A percentile compares a stretch with the other conserved stretches of the same genome.
Evolutionary conservation across 1,140 invertebrate genomes (phyloP).

Genomic region (Drosophila pruinosa): DNA sequence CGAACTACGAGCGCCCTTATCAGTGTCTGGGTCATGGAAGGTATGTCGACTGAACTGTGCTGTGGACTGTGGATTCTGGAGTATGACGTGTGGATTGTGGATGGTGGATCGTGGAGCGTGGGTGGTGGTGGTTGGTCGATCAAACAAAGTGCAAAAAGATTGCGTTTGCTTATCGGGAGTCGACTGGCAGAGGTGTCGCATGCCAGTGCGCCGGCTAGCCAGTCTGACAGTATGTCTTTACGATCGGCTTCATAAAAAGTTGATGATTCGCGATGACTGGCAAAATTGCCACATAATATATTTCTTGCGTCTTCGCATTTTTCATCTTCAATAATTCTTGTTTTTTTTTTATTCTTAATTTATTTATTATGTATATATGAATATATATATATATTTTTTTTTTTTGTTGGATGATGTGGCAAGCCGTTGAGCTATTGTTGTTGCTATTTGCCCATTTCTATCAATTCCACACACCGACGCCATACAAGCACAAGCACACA

Average conservation of each 20-base stretch:
- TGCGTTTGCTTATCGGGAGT: constrained; percentile 14
- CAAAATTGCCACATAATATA: constrained; percentile 27
- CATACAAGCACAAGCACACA: constrained; percentile 8
- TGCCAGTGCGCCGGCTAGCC: no score
- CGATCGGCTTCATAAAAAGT: constrained; percentile 11
- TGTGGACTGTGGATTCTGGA: not conserved
- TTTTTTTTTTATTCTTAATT: constrained; percentile 20
- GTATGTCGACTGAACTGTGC: not conserved
- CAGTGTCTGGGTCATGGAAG: not conserved
- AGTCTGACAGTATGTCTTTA: not conserved
- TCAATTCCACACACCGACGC: constrained; percentile 35
- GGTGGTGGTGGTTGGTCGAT: not conserved
- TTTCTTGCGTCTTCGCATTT: constrained; percentile 4
- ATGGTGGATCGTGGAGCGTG: not conserved
- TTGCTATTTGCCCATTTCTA: constrained; percentile 25
- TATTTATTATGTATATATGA: no score
- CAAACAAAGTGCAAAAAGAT: constrained; percentile 65
- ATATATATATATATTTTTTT: no score
- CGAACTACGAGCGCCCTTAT: not conserved
- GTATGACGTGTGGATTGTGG: not conserved
- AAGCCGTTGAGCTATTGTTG: constrained; percentile 21
- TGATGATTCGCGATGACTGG: constrained; percentile 67
- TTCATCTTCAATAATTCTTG: constrained; percentile 1
- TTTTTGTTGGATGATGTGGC: not conserved
- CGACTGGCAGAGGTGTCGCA: constrained; percentile 26